phyloP scores from a whole-genome alignment of 2,888 invertebrate species.

The Plemyria rubiginata region DNA sequence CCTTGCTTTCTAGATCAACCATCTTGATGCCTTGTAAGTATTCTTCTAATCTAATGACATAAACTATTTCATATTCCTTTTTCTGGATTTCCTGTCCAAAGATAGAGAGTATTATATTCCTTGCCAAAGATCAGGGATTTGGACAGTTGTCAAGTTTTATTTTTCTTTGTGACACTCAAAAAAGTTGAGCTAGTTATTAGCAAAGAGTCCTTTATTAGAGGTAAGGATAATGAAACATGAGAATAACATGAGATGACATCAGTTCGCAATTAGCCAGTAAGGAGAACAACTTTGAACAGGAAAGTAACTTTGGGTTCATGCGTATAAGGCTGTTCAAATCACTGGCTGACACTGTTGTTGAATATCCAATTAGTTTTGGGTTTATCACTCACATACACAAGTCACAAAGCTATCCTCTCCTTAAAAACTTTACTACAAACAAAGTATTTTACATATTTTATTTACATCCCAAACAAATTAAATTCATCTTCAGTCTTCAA shows the following conservation, averaged over 20 bases:
- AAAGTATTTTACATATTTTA: neutral
- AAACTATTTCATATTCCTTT: constrained; percentile 45
- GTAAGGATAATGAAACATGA: neutral
- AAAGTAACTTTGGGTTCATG: neutral
- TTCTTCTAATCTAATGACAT: constrained; percentile 32
- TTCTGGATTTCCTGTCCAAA: constrained; percentile 43
- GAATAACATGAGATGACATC: neutral
- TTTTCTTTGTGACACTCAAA: constrained; percentile 42
- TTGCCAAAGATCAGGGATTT: constrained; percentile 47
- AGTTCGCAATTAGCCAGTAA: neutral
- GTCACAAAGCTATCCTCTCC: neutral
- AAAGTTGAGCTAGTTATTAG: constrained; percentile 35
- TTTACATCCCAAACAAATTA: neutral
- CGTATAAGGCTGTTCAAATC: neutral
- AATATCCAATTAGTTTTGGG: neutral
- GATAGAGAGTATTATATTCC: too few species aligned
- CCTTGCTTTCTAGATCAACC: constrained; percentile 67
- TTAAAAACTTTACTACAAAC: neutral
- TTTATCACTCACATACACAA: neutral
- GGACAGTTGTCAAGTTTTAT: constrained; percentile 46
- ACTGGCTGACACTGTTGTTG: neutral
- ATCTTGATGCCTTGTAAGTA: constrained; percentile 52
- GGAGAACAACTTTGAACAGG: neutral
- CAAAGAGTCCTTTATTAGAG: constrained; percentile 45
- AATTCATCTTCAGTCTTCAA: too few species aligned